Base-by-base conservation (phyloP, 53 echinoderm and acorn worm genomes). In the Glandiceps talaboti region DNA sequence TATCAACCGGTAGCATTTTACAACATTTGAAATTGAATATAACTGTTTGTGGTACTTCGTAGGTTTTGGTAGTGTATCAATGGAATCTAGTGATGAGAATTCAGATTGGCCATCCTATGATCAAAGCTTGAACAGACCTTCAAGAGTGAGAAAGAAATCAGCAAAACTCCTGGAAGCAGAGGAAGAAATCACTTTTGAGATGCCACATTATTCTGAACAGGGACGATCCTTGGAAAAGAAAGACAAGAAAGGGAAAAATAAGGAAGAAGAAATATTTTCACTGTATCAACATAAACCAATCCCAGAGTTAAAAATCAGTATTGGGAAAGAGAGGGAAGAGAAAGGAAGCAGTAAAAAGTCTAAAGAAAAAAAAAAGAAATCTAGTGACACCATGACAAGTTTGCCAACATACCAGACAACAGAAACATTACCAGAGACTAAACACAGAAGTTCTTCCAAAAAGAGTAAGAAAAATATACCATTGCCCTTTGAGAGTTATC, bases 391-490 rank as follows among this genome's bases (percentile, higher is more conserved):
- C 6, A 45, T 45, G 64, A 12, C 64, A 12, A 20, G 64, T 12
- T 6, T 45, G 6, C 26, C 72, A 80, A 80, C 73, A 45, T 32
- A 80, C 79, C 29, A 73, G 82, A 10, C 77, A 73, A 20, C 76
- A 76, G 25, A 80, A 33, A 73, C 76, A 75, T 31, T 86, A 33
- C 72, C 86, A 74, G 86, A 89, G 81, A 83, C 81, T 78, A 85
- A 88, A 76, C 80, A 81, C 33, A 87, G 85, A 64, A 80, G 86
- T 28, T 86, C 92, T 0, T 86, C 89, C 25, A 89, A 92, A 75
- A 82, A 78, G 45, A 73, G 30, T 1, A 31, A 30, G 76, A 82
- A 73, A 30, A 75, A 78, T 75, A 85, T 31, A 20, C 85, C 79
- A 32, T 27, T 74, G 25, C 82, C 87, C 10, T 76, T 82, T n/a